Conservation (phyloP, 2,113 vertebrate species). For the Seriola aureovittata region DNA sequence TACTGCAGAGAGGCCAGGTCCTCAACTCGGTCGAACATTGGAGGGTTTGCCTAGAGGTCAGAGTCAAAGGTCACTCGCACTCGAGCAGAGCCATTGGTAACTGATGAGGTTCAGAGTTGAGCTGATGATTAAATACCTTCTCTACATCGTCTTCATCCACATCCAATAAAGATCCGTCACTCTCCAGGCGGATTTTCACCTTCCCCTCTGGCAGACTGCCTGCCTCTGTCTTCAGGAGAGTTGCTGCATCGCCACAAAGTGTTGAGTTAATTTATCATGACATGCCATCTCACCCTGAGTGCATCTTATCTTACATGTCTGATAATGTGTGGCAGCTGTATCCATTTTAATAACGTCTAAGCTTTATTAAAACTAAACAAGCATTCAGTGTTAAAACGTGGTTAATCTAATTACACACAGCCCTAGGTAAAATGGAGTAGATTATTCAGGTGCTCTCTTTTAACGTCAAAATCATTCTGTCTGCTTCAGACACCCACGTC, state of each 20-base stretch:
- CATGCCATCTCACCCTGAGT: slow-evolving; percentile 35
- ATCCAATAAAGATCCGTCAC: slow-evolving; percentile 92
- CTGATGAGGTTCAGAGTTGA: slow-evolving; percentile 58
- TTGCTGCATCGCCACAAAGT: slow-evolving; percentile 84
- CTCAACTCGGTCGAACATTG: slow-evolving; percentile 91
- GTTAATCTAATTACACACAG: slow-evolving; percentile 16
- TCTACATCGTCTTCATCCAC: slow-evolving; percentile 98
- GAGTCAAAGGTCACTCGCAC: slow-evolving; percentile 54
- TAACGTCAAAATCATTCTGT: slow-evolving; percentile 23
- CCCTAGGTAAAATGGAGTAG: neutral
- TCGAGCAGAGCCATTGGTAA: slow-evolving; percentile 31
- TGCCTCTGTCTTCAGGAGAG: slow-evolving; percentile 88
- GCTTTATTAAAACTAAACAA: slow-evolving; percentile 49
- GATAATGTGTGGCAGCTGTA: slow-evolving; percentile 30
- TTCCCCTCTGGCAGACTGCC: slow-evolving; percentile 92
- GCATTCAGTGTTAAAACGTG: slow-evolving; percentile 13
- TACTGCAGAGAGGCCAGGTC: slow-evolving; percentile 95
- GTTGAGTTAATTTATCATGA: slow-evolving; percentile 46
- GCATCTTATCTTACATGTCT: slow-evolving; percentile 37
- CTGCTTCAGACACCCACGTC: neutral
- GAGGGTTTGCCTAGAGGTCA: slow-evolving; percentile 91
- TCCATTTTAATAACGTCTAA: slow-evolving; percentile 35
- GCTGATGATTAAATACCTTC: slow-evolving; percentile 88
- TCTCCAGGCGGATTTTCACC: slow-evolving; percentile 94
- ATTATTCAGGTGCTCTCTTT: slow-evolving; percentile 2